Base-by-base conservation (phyloP, 1,140 invertebrate species). In the Cataglyphis hispanica region DNA sequence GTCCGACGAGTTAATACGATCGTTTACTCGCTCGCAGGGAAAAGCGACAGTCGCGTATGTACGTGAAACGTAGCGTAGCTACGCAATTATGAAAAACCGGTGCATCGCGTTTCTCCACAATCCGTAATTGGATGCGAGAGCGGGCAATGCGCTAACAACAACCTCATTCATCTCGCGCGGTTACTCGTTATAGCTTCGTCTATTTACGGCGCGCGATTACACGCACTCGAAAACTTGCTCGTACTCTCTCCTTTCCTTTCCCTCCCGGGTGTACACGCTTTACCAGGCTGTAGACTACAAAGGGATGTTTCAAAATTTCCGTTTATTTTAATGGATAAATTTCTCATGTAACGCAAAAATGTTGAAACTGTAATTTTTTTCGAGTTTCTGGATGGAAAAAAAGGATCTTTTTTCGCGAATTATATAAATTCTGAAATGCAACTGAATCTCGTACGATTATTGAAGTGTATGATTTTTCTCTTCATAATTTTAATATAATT, bases 101-200 rank as follows among this genome's bases (percentile, higher is more conserved):
- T 56, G 40, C 27, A 31, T 74, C 46, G 69, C 58, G 16, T 50
- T 69, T 64, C 56, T 84, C 37, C 40, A 22, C 56, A 22, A 31
- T 25, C 72, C 64, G 67, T 86, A 89, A 89, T 89, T 89, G 86
- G 22, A 76, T 56, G 63, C 78, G 66, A 61, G 13, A 50, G 56
- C 31, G 67, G 78, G 70, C 56, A 58, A 66, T 53, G 50, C 67
- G 67, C 67, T 53, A 72, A 89, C 69, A 90, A 87, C 50, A 85
- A 50, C 40, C 40, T 81, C 89, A 81, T 87, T 90, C 86, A 85
- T 89, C 70, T 63, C 27, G 76, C 13, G 56, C 40, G 85, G 31
- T 81, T 69, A 74, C 77, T 83, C 43, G 64, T 89, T 86, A 50
- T 50, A 78, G 64, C 46, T 19, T 75, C 77, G 50, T 50, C 50